A percentile compares a stretch with the other conserved stretches of the same genome.
Evolutionary conservation across 2,113 vertebrate species (phyloP).

Genomic region (Pteronura brasiliensis): DNA sequence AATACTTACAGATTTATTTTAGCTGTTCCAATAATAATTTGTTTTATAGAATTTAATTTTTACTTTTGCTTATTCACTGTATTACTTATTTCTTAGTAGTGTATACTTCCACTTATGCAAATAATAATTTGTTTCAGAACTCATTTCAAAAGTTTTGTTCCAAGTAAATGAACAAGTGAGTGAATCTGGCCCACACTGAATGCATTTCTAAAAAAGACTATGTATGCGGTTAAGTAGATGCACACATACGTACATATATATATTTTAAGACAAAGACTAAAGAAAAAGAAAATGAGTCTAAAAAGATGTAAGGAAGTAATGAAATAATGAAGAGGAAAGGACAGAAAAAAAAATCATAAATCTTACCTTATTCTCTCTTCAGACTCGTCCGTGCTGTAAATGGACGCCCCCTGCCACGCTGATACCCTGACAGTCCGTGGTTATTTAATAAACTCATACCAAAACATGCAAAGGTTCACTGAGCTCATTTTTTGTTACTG

Average conservation of each 20-base stretch:
- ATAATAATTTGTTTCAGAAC: constrained; percentile 45
- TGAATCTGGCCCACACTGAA: constrained; percentile 60
- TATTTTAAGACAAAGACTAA: constrained; percentile 65
- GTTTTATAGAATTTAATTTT: constrained; percentile 75
- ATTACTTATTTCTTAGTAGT: constrained; percentile 56
- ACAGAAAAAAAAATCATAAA: constrained; percentile 78
- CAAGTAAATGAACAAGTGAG: constrained; percentile 69
- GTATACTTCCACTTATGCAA: constrained; percentile 28
- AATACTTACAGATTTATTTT: constrained; percentile 87
- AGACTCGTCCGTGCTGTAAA: constrained; percentile 99
- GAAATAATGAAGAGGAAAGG: constrained; percentile 80
- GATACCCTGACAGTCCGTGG: constrained; percentile 92
- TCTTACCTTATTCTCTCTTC: constrained; percentile 97
- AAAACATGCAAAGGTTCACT: constrained; percentile 97
- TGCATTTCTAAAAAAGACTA: constrained; percentile 66
- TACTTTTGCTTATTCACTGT: constrained; percentile 49
- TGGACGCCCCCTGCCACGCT: constrained; percentile 96
- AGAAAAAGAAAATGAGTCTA: constrained; percentile 72
- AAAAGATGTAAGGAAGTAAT: constrained; percentile 67
- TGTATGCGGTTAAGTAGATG: neutral
- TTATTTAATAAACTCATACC: constrained; percentile 89
- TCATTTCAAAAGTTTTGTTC: constrained; percentile 60
- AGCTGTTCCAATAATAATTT: constrained; percentile 85
- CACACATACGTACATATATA: neutral
- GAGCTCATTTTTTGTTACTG: constrained; percentile 84